Base-by-base conservation (phyloP, 2,888 invertebrate species). In the Dicyrtoma fusca region DNA sequence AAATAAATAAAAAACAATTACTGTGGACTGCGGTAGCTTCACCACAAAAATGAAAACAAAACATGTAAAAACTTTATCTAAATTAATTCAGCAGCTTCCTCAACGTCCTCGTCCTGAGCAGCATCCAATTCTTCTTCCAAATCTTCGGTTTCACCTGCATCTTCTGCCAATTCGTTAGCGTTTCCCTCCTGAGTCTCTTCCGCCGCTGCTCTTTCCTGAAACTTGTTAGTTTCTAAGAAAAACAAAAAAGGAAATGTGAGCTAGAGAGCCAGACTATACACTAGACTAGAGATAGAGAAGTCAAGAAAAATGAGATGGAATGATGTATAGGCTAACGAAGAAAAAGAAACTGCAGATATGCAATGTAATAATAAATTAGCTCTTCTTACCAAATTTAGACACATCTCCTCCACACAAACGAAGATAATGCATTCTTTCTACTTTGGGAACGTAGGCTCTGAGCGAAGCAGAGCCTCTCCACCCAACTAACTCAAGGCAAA, bases 391-490 rank as follows among this genome's bases (percentile, higher is more conserved):
- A 82, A 90, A 94, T 86, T 92, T 92, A 65, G 91, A 90, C 68
- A 89, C 88, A 83, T 97, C 95, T 6, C 90, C 92, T 0, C 94
- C 95, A 78, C 95, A 86, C 55, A 97, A 85, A 11, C 96, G 84
- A 62, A 97, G 84, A 81, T 92, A 92, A 84, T 97, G 97, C 21
- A 94, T 88, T 0, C 94, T 89, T 82, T 94, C 95, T 71, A 90
- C 88, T 34, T 89, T 87, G 25, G 94, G 90, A 44, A 96, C 92
- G 85, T 97, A 97, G 0, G 94, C 94, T 17, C 95, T 87, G 21
- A 96, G 85, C 0, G 95, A 93, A 74, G 89, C 89, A 13, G 90
- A 91, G 4, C 97, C 97, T 75, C 93, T 89, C 97, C 97, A 97
- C 0, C 96, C 97, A 62, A 93, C 94, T 74, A 94, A 85, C 47